phyloP scores from a whole-genome alignment of 2,113 vertebrate genomes.

The Telmatochromis brichardi region DNA sequence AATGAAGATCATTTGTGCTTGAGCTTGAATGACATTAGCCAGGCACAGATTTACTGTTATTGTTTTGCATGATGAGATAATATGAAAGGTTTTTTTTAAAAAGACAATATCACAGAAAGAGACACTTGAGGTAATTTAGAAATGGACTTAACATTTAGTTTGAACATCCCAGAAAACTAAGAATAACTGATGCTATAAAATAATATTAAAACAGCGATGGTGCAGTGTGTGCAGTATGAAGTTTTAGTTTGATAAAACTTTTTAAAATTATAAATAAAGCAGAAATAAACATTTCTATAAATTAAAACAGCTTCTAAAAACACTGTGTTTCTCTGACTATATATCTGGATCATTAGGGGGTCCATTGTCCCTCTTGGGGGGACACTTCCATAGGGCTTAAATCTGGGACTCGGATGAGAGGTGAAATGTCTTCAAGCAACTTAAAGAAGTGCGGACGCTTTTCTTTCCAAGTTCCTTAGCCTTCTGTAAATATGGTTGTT shows the following conservation, averaged over 20 bases:
- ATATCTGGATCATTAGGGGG: neutral
- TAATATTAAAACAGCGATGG: neutral
- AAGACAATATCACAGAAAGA: neutral
- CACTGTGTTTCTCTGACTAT: neutral
- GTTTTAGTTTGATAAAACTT: neutral
- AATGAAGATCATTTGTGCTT: neutral
- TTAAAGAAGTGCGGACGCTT: rapidly evolving
- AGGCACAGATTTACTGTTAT: neutral
- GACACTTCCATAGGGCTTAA: neutral
- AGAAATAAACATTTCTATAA: neutral
- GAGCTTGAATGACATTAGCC: neutral
- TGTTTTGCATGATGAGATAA: neutral
- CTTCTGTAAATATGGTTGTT: rapidly evolving
- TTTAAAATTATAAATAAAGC: neutral
- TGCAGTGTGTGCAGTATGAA: neutral
- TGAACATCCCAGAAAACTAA: neutral
- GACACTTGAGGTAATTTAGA: neutral
- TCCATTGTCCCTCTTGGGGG: neutral
- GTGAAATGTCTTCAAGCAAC: neutral
- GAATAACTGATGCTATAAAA: neutral
- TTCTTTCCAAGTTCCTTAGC: neutral
- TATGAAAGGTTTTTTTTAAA: rapidly evolving
- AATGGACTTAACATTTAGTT: neutral
- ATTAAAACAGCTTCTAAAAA: neutral
- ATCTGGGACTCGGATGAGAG: neutral